Conservation (phyloP, 2,113 vertebrate genomes). For the Lophura nycthemera region DNA sequence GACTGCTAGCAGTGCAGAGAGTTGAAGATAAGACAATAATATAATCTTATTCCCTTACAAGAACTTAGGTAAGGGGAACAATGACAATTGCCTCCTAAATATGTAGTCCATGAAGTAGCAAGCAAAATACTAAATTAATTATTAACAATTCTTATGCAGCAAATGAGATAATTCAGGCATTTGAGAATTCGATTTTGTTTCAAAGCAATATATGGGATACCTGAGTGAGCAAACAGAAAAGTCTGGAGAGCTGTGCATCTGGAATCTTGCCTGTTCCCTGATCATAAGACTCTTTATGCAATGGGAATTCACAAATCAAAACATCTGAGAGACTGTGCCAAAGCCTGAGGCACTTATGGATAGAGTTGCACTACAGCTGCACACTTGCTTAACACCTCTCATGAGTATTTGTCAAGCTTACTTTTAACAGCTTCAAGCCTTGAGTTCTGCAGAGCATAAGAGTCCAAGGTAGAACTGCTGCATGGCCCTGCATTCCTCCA, state of each 20-base stretch:
- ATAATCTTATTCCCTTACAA: background rate
- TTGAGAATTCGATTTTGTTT: background rate
- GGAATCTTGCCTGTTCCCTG: background rate
- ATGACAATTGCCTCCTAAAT: background rate
- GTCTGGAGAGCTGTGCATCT: background rate
- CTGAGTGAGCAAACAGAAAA: background rate
- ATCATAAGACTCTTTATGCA: background rate
- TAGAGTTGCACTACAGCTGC: background rate
- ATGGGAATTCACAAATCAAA: background rate
- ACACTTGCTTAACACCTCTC: background rate
- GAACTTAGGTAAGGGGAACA: background rate
- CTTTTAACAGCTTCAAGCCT: background rate
- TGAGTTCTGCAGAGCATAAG: background rate
- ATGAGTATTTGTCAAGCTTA: background rate
- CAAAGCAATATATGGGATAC: background rate
- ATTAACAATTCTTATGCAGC: background rate
- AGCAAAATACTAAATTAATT: background rate
- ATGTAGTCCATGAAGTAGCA: background rate
- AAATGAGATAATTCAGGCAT: background rate
- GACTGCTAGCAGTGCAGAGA: background rate
- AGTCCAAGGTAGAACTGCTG: no score
- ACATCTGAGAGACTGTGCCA: background rate
- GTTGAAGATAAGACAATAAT: background rate
- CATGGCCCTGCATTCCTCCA: background rate
- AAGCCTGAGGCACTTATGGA: background rate